Evolutionary conservation across 2,113 vertebrate species (phyloP).

Genomic region (Oreochromis aureus): DNA sequence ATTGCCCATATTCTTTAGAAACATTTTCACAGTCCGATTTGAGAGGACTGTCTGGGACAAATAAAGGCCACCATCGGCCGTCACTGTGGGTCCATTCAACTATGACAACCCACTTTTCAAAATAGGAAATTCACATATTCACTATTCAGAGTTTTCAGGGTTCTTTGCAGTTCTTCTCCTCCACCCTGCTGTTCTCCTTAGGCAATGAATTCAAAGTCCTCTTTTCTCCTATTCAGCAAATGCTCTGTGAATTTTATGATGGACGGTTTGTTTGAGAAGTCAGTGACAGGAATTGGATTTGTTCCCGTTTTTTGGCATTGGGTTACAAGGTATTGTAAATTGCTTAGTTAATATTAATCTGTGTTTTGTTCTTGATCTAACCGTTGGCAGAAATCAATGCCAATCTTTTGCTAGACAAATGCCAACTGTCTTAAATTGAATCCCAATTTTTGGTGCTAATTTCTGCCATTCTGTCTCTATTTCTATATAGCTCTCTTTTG

Average conservation of each 20-base stretch:
- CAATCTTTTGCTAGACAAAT: not conserved
- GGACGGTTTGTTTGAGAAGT: not conserved
- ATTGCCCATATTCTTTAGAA: not conserved
- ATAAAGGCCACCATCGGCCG: not conserved
- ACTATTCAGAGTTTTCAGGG: not conserved
- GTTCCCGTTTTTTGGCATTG: not conserved
- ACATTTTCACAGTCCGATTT: not conserved
- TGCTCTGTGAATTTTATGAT: not conserved
- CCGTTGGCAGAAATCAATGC: not conserved
- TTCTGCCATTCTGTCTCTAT: not conserved
- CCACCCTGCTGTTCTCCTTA: not conserved
- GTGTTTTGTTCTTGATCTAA: not conserved
- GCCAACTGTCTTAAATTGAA: not conserved
- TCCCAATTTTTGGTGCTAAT: not conserved
- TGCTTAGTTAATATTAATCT: not conserved
- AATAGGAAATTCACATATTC: not conserved
- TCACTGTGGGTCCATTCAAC: not conserved
- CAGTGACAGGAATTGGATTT: not conserved
- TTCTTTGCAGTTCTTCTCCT: not conserved
- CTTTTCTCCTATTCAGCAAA: not conserved
- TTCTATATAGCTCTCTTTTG: not conserved
- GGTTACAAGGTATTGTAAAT: not conserved
- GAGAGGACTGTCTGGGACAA: not conserved
- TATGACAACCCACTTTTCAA: not conserved
- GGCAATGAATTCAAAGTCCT: not conserved